Evolutionary conservation across 2,888 invertebrate species (phyloP), one percentile per base, ranked within the genome.

Genomic region (Lycophotia porphyrea): DNA sequence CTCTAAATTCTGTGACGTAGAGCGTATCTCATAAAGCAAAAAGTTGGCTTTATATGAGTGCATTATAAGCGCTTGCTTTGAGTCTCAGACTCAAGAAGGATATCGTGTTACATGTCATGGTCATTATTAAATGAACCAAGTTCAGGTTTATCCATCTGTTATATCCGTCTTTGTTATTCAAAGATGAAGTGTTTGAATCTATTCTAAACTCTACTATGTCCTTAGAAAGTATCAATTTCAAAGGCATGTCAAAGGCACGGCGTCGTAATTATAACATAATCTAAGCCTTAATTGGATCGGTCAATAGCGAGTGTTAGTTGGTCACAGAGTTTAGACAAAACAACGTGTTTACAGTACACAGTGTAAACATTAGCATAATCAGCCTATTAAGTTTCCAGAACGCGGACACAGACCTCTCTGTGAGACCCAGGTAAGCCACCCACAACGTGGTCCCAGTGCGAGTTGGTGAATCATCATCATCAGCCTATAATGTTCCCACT

Each of bases 151-250:
- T 8, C 18, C 18, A 18, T 58, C 31, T 27, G 18, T 8, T 3
- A 27, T 15, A 1, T 58, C 58, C 31, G 21, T 31, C 3, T 58
- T 31, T 31, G 31, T 21, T 27, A 55, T 27, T 55, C 2, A 27
- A 55, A 55, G 55, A 55, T 0, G 27, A 55, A 15, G 15, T 1
- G 4, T 27, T 31, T 58, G 4, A 31, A 58, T 31, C 5, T n/a
- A 63, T 66, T 36, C 27, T 64, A 21, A 49, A 21, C 9, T 27
- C 11, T 24, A 3, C 15, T 1, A n/a, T 42, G 49, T 34, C 80
- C 47, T n/a, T 49, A 31, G 39, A 71, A 63, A 13, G 58, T 79
- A 82, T 82, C 69, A 5, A 69, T 82, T 58, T 82, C 82, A 82
- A 82, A 79, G 83, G 34, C 39, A 1, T 11, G 18, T 82, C 82